Conservation (phyloP, 2,113 vertebrate species). For the Melanocharis versteri region DNA sequence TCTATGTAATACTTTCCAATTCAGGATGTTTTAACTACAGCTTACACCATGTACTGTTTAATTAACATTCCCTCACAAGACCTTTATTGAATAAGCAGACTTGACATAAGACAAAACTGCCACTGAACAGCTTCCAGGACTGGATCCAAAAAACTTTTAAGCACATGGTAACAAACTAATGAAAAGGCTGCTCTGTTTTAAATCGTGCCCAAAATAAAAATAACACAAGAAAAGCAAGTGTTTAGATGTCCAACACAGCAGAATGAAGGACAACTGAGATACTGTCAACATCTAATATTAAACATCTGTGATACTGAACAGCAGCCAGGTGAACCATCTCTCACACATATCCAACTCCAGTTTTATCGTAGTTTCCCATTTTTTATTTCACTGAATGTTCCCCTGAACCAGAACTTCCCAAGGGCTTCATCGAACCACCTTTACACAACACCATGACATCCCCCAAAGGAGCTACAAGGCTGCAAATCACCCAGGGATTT, state of each 20-base stretch:
- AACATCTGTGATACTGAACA: not conserved
- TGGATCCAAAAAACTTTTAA: not conserved
- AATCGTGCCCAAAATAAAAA: not conserved
- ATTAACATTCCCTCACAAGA: conserved; percentile 48
- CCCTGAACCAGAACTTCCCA: not conserved
- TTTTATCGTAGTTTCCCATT: not conserved
- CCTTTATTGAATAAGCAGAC: conserved; percentile 58
- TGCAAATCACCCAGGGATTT: not conserved
- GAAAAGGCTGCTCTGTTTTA: conserved; percentile 1
- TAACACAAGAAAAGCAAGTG: not conserved
- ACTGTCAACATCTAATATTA: not conserved
- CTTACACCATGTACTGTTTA: conserved; percentile 22
- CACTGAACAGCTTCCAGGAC: not conserved
- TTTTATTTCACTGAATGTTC: not conserved
- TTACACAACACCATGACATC: rapidly evolving
- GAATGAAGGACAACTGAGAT: not conserved
- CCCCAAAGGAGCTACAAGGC: not conserved
- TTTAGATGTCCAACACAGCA: not conserved
- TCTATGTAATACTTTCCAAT: conserved; percentile 1
- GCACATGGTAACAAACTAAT: not conserved
- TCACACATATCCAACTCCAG: rapidly evolving
- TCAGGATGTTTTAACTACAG: conserved; percentile 35
- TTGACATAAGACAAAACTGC: conserved; percentile 37
- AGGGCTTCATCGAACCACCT: not conserved
- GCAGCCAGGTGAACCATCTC: not conserved